These are phyloP conservation scores for Lanius collurio DNA, from an alignment of 2,113 vertebrate species.

Conservation along the genomic window DNA sequence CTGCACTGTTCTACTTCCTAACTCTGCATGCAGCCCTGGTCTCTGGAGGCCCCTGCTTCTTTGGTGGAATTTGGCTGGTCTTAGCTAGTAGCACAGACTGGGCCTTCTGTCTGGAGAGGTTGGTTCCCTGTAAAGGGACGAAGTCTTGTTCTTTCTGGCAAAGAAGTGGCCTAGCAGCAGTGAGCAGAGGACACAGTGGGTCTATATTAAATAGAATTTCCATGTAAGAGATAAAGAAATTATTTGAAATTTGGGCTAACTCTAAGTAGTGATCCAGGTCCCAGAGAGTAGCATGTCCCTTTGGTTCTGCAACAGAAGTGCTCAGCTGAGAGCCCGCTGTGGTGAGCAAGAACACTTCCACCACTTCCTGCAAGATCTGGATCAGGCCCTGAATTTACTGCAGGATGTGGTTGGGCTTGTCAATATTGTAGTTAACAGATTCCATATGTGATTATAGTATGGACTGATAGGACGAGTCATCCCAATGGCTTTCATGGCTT, in stretches of 20 bases:
- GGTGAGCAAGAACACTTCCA: not conserved
- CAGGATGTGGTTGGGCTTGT: not conserved
- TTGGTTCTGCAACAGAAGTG: not conserved
- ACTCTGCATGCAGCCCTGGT: not conserved
- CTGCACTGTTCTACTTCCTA: not conserved
- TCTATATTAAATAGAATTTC: not conserved
- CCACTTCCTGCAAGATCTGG: not conserved
- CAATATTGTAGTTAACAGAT: not conserved
- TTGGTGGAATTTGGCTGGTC: not conserved
- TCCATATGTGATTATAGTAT: not conserved
- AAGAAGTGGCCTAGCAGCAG: not conserved
- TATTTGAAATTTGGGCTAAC: not conserved
- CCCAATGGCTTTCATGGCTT: not conserved
- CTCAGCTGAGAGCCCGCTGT: not conserved
- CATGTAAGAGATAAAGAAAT: not conserved
- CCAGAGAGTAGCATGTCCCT: not conserved
- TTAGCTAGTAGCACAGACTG: not conserved
- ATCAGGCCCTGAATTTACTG: not conserved
- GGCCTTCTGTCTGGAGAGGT: not conserved
- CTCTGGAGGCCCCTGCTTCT: not conserved
- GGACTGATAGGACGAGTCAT: not conserved
- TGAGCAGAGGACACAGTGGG: not conserved
- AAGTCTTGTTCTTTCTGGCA: not conserved
- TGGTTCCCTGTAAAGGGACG: not conserved
- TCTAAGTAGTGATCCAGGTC: not conserved